Evolutionary conservation across 2,797 vertebrate species (phyloP), one percentile per base, ranked within the genome.

Genomic region (Sebastes kiyomatsui): DNA sequence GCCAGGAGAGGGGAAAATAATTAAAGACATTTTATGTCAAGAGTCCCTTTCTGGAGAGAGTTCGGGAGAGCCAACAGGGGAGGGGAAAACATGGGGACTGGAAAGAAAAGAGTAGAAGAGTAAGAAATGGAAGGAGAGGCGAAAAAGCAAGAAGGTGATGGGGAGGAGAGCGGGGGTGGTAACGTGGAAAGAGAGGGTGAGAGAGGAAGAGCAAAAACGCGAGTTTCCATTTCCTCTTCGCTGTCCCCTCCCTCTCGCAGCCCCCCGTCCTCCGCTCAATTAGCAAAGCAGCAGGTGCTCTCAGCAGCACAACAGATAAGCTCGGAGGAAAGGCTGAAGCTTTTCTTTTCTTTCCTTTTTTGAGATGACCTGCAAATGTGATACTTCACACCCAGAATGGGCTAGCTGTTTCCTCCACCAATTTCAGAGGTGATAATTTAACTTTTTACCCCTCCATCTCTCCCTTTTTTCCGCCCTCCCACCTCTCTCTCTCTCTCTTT

Each of bases 391-490:
- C 97, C 96, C 97, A 95, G 96, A 96, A 97, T 95, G 94, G 96
- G 94, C 95, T 96, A 95, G 88, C 96, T 93, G 94, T 95, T 96
- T 90, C 72, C 94, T 94, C 94, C 94, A 95, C 96, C 97, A 97
- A 97, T 98, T 97, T 97, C 96, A 94, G 94, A 98, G 97, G 98
- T 98, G 98, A 97, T 98, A 98, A 98, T 98, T 97, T 97, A 97
- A 97, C 93, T 93, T 92, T 52, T 93, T 93, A 90, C 88, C 87
- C 91, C 84, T 87, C 83, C 75, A 7, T 58, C 68, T 79, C 73
- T 67, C 73, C 89, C 93, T 90, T 87, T 28, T 87, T 25, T 52
- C 46, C 18, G 20, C 22, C 84, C 30, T 23, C 7, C 8, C 13
- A 5, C 20, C 59, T 20, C 33, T 72, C 69, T 68, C 56, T 35